A percentile compares a stretch with the other conserved stretches of the same genome.
These are phyloP conservation scores for Ceratotherium simum DNA, from an alignment of 2,113 vertebrate genomes.

Conservation along the genomic window DNA sequence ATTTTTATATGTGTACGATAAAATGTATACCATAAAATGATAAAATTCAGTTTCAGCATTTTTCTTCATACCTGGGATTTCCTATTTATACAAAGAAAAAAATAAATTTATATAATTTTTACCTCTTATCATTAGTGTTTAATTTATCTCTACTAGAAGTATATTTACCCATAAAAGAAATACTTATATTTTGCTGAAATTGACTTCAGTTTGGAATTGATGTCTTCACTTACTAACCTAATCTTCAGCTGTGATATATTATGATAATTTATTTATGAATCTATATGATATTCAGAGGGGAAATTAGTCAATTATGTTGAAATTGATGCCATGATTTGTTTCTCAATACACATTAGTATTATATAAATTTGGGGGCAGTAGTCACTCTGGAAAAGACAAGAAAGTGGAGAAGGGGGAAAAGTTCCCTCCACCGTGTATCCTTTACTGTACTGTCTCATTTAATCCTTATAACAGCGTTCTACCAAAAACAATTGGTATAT, in stretches of 20 bases:
- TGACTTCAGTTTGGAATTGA: not conserved
- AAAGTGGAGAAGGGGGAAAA: not conserved
- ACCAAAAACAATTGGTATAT: not conserved
- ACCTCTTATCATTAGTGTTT: not conserved
- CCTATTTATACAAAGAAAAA: not conserved
- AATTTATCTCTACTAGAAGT: not conserved
- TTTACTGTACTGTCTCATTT: not conserved
- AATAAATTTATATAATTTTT: not conserved
- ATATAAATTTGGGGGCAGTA: not conserved
- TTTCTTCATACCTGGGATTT: not conserved
- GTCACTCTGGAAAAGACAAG: not conserved
- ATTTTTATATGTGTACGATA: not conserved
- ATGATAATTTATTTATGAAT: not conserved
- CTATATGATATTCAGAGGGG: not conserved
- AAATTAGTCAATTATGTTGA: not conserved
- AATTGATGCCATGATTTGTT: not conserved
- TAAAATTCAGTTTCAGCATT: not conserved
- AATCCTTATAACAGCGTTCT: not conserved
- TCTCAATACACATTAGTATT: not conserved
- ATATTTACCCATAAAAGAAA: not conserved
- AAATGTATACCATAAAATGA: not conserved
- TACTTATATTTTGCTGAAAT: not conserved
- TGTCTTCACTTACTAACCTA: not conserved
- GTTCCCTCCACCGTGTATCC: not conserved
- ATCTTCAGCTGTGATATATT: not conserved